Evolutionary conservation across 2,888 invertebrate species (phyloP).

Genomic region (Adelphocoris suturalis): DNA sequence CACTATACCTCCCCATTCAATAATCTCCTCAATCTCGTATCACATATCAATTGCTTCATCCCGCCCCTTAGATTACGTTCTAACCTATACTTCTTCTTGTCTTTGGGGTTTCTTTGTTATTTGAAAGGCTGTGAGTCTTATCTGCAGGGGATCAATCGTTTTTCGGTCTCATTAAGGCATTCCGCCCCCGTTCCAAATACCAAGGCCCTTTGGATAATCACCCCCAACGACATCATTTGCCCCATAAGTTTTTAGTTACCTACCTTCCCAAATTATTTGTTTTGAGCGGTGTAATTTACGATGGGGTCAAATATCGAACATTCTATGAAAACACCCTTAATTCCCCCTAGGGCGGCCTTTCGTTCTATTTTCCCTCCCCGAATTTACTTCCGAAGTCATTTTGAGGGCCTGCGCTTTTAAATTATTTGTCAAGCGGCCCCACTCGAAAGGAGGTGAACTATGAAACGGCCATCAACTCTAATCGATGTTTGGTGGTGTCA

Average conservation of each 20-base stretch:
- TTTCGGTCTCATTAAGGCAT: constrained; percentile 11
- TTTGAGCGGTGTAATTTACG: background rate
- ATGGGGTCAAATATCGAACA: background rate
- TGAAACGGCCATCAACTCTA: too few species aligned
- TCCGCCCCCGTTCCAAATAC: background rate
- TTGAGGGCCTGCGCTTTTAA: too few species aligned
- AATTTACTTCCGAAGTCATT: background rate
- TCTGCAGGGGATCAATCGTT: background rate
- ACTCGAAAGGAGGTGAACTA: too few species aligned
- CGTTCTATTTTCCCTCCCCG: background rate
- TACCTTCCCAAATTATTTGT: constrained; percentile 6
- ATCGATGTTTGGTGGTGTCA: too few species aligned
- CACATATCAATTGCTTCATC: background rate
- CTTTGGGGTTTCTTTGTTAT: background rate
- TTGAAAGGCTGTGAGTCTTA: background rate
- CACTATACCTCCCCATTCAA: background rate
- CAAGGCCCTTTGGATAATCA: background rate
- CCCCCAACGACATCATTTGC: constrained; percentile 15
- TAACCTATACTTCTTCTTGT: background rate
- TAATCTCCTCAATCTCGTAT: background rate
- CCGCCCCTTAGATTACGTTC: background rate
- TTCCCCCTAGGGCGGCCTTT: background rate
- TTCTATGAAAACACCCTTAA: background rate
- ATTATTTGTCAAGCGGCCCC: too few species aligned
- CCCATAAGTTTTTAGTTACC: background rate